Evolutionary conservation across 2,888 invertebrate species (phyloP).

Genomic region (Cephus rjabovi): DNA sequence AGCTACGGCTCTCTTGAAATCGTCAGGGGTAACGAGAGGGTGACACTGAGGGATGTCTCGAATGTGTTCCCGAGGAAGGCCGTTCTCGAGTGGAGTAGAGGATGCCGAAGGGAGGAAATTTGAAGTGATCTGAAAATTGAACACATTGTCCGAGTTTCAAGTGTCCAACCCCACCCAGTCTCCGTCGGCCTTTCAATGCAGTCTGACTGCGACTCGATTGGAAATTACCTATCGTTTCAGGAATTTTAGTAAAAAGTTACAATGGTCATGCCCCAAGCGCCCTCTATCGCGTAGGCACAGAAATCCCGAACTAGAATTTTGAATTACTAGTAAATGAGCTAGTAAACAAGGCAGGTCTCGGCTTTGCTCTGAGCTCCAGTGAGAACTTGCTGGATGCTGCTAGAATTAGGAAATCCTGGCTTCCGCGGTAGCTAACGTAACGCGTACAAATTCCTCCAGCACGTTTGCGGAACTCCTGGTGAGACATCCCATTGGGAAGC

Average conservation of each 20-base stretch:
- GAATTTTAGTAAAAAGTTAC: neutral
- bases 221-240: slow-evolving; percentile 5
- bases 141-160: slow-evolving; percentile 10
- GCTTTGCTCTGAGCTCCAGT: neutral
- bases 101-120: slow-evolving; percentile 3
- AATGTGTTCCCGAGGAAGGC: slow-evolving; percentile 1
- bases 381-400: neutral
- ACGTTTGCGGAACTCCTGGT: slow-evolving; percentile 4
- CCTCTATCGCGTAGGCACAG: neutral
- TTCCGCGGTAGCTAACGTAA: neutral
- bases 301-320: neutral
- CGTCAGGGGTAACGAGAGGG: neutral
- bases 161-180: neutral
- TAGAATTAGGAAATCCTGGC: neutral
- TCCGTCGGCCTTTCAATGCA: neutral
- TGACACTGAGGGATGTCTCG: neutral
- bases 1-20: neutral
- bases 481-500: slow-evolving; percentile 4
- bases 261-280: neutral
- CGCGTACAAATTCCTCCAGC: slow-evolving; percentile 2
- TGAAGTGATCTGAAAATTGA: slow-evolving; percentile 9
- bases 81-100: neutral
- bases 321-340: neutral
- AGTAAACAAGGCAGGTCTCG: neutral
- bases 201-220: slow-evolving; percentile 1